A percentile compares a stretch with the other conserved stretches of the same genome.
phyloP scores from a whole-genome alignment of 2,113 vertebrate genomes.

The Kobus ellipsiprymnus region DNA sequence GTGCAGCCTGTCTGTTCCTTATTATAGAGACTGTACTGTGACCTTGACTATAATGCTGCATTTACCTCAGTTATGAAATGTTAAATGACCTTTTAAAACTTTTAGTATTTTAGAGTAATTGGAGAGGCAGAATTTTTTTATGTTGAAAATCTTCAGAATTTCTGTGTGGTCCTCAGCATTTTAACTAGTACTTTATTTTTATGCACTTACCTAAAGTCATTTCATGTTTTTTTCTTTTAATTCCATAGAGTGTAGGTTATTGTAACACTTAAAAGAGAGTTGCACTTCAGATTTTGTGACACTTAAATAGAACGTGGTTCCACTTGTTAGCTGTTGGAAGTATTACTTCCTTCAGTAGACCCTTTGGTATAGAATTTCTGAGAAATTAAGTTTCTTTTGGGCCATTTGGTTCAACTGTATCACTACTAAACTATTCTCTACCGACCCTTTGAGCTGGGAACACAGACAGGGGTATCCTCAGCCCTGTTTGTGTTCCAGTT shows the following conservation, averaged over 20 bases:
- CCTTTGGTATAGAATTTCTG: not conserved
- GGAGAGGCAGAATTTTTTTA: not conserved
- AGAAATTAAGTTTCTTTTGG: not conserved
- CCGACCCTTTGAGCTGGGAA: not conserved
- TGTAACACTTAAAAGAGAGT: not conserved
- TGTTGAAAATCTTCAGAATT: slow-evolving; percentile 7
- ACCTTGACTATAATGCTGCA: not conserved
- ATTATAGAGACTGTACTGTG: not conserved
- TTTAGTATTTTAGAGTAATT: not conserved
- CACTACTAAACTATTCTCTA: not conserved
- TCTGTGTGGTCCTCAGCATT: not conserved
- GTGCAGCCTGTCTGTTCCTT: not conserved
- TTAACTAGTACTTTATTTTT: not conserved
- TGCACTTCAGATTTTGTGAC: not conserved
- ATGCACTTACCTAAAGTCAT: not conserved
- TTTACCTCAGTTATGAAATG: not conserved
- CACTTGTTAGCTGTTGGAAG: not conserved
- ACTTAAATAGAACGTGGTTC: not conserved
- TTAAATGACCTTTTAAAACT: not conserved
- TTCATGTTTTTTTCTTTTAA: not conserved
- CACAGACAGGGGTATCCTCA: not conserved
- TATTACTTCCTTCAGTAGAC: not conserved
- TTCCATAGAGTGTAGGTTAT: not conserved
- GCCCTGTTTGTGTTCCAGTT: not conserved
- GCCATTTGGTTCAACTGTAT: not conserved